Percentiles rank a stretch among this genome's conserved stretches.
Conservation (phyloP, 2,797 vertebrate genomes). For the Cyclopterus lumpus region DNA sequence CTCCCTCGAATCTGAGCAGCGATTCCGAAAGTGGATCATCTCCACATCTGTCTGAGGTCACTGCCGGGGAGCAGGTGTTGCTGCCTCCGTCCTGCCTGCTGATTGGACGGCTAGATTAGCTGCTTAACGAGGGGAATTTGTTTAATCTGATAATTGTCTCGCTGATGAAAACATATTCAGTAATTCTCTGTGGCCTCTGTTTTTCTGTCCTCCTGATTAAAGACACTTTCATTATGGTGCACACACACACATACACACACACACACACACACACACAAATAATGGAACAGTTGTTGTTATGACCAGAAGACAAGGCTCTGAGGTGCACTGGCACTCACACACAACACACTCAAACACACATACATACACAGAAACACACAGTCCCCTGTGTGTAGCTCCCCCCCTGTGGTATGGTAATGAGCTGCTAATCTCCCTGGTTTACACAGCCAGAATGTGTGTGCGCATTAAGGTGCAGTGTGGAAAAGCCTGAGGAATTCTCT, state of each 20-base stretch:
- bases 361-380: conserved; percentile 46
- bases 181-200: conserved; percentile 67
- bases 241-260: conserved; percentile 25
- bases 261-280: conserved; percentile 54
- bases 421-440: conserved; percentile 83
- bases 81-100: conserved; percentile 56
- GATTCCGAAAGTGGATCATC: conserved; percentile 64
- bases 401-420: conserved; percentile 81
- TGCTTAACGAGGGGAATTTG: conserved; percentile 73
- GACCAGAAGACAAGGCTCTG: conserved; percentile 78
- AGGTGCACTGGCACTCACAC: conserved; percentile 60
- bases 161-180: conserved; percentile 73
- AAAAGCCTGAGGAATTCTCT: conserved; percentile 82
- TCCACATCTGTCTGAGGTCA: conserved; percentile 76
- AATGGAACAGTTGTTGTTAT: conserved; percentile 80
- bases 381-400: conserved; percentile 74
- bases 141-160: conserved; percentile 79
- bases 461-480: conserved; percentile 71
- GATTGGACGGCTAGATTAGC: conserved; percentile 76
- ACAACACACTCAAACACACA: conserved; percentile 36
- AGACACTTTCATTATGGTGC: conserved; percentile 68
- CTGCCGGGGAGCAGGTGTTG: conserved; percentile 63
- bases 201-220: conserved; percentile 75
- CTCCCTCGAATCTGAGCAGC: conserved; percentile 51
- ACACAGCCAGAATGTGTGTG: conserved; percentile 71